These are phyloP conservation scores for Paramormyrops kingsleyae DNA, from an alignment of 2,113 vertebrate genomes.

Conservation along the genomic window DNA sequence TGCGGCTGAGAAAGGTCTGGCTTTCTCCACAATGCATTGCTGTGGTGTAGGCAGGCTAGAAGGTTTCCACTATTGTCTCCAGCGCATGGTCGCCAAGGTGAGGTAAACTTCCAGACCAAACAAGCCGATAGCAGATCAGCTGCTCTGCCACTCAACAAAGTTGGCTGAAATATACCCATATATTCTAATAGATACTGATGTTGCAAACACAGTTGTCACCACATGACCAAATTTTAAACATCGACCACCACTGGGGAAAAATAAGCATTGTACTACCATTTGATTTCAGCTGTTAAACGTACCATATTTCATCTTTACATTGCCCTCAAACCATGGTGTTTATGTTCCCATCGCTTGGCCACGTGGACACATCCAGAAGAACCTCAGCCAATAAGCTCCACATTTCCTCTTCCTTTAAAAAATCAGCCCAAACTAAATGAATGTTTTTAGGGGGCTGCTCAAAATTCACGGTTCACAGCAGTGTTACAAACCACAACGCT, in stretches of 20 bases:
- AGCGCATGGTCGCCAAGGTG: not conserved
- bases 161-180: not conserved
- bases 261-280: not conserved
- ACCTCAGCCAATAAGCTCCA: not conserved
- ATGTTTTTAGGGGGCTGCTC: not conserved
- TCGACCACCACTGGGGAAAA: not conserved
- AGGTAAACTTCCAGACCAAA: not conserved
- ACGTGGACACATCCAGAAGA: not conserved
- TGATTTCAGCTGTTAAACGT: not conserved
- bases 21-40: not conserved
- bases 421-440: not conserved
- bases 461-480: not conserved
- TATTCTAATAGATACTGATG: not conserved
- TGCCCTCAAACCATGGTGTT: not conserved
- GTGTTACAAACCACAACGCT: not conserved
- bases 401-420: not conserved
- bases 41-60: not conserved
- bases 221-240: not conserved
- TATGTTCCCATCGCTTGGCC: not conserved
- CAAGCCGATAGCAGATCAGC: not conserved
- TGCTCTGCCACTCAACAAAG: not conserved
- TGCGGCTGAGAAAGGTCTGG: not conserved
- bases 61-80: constrained; percentile 5
- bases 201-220: not conserved
- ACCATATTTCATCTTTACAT: not conserved